phyloP scores from a whole-genome alignment of 2,797 vertebrate species.

The Pyrrhura leucotis region DNA sequence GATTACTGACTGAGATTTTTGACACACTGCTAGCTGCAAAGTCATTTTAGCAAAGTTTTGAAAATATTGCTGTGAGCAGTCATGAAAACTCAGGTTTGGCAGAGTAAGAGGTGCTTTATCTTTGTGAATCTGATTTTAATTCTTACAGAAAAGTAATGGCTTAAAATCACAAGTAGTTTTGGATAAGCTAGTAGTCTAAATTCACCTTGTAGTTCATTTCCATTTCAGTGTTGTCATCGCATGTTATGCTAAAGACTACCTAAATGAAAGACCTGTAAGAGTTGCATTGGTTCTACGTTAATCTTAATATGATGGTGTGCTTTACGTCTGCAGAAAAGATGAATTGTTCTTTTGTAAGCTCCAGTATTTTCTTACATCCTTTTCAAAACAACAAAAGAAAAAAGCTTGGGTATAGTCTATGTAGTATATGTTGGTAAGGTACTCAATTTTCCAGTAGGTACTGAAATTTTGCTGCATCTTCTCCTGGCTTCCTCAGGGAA shows the following conservation, averaged over 20 bases:
- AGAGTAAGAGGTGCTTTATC: not conserved
- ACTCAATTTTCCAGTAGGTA: not conserved
- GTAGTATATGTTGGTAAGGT: not conserved
- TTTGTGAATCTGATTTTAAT: not conserved
- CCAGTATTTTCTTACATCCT: not conserved
- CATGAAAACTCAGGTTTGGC: not conserved
- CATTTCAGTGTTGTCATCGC: not conserved
- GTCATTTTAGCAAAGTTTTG: constrained; percentile 4
- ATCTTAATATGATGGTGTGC: not conserved
- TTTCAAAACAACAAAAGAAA: not conserved
- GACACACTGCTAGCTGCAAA: not conserved
- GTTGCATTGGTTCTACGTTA: not conserved
- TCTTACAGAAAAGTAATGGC: not conserved
- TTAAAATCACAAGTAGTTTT: not conserved
- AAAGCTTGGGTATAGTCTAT: not conserved
- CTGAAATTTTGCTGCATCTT: not conserved
- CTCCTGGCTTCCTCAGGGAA: not conserved
- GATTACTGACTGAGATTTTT: not conserved
- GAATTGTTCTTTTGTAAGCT: not conserved
- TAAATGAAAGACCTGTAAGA: not conserved
- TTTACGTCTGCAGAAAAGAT: not conserved
- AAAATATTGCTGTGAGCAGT: not conserved
- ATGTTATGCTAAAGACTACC: not conserved
- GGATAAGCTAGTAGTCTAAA: not conserved
- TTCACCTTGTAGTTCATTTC: not conserved